A percentile compares a stretch with the other conserved stretches of the same genome.
Conservation (phyloP, 1,140 invertebrate species). For the Cherax quadricarinatus region DNA sequence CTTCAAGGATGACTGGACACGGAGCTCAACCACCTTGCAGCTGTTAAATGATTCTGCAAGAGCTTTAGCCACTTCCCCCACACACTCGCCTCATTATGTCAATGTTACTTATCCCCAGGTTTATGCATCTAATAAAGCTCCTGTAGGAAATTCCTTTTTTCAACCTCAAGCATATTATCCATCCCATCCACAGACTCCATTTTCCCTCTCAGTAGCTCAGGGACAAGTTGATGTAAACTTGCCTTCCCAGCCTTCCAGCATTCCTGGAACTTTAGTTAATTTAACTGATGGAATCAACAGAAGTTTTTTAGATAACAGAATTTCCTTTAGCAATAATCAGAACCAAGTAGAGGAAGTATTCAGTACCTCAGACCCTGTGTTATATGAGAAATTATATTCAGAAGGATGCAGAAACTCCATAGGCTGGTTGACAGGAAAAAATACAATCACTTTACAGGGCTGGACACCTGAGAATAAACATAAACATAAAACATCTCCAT, state of each 20-base stretch:
- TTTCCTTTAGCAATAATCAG: not conserved
- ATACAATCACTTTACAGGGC: not conserved
- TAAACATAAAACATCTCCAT: conserved; percentile 45
- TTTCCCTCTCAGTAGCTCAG: not conserved
- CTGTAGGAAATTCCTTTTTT: not conserved
- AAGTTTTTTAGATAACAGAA: not conserved
- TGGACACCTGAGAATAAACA: conserved; percentile 8
- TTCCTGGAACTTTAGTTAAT: not conserved
- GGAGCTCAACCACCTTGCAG: conserved; percentile 64
- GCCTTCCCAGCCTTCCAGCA: not conserved
- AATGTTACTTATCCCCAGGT: conserved; percentile 59
- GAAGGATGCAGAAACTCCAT: not conserved
- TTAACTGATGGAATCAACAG: not conserved
- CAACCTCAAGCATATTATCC: not conserved
- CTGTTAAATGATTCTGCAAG: conserved; percentile 60
- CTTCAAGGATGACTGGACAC: conserved; percentile 71
- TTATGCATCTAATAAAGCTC: not conserved
- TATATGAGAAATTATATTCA: not conserved
- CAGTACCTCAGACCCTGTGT: not conserved
- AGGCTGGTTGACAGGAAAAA: not conserved
- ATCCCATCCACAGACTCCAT: not conserved
- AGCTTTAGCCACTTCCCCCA: conserved; percentile 52
- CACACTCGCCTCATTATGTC: conserved; percentile 59
- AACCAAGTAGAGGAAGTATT: not conserved
- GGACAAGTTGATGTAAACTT: not conserved